Evolutionary conservation across 1,140 invertebrate genomes (phyloP).

Genomic region (Rhizoglyphus robini): DNA sequence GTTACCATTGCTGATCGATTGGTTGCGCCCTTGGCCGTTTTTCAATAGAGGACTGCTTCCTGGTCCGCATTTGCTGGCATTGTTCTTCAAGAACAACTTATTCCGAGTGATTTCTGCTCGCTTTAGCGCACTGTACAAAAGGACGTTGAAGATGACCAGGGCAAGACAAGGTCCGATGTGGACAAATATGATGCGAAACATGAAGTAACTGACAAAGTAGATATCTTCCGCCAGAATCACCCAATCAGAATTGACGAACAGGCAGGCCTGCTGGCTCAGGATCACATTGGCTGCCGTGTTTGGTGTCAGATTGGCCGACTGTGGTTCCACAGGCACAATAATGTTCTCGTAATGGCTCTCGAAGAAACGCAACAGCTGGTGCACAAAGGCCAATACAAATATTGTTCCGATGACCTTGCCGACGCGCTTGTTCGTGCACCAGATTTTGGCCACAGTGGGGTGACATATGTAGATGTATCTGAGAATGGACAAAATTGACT

Average conservation of each 20-base stretch:
- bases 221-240: slow-evolving; percentile 60
- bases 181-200: slow-evolving; percentile 76
- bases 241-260: slow-evolving; percentile 64
- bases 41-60: neutral
- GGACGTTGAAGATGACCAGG: slow-evolving; percentile 70
- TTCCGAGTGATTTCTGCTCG: slow-evolving; percentile 38
- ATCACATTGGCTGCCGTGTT: slow-evolving; percentile 50
- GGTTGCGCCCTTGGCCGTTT: neutral
- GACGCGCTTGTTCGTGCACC: slow-evolving; percentile 71
- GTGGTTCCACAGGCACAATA: slow-evolving; percentile 56
- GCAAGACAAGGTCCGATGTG: slow-evolving; percentile 74
- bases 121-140: slow-evolving; percentile 68
- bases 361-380: slow-evolving; percentile 62
- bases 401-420: slow-evolving; percentile 60
- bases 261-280: slow-evolving; percentile 54
- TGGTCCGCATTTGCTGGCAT: neutral
- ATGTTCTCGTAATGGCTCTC: slow-evolving; percentile 47
- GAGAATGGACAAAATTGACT: slow-evolving; percentile 42
- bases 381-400: slow-evolving; percentile 53
- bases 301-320: slow-evolving; percentile 33
- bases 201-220: slow-evolving; percentile 64
- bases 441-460: slow-evolving; percentile 61
- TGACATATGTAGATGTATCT: slow-evolving; percentile 83
- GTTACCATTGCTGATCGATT: neutral
- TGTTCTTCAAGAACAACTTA: slow-evolving; percentile 45